Evolutionary conservation across 37 sponge, comb jelly and placozoan species (phyloP).

Genomic region (Oopsacas minuta): DNA sequence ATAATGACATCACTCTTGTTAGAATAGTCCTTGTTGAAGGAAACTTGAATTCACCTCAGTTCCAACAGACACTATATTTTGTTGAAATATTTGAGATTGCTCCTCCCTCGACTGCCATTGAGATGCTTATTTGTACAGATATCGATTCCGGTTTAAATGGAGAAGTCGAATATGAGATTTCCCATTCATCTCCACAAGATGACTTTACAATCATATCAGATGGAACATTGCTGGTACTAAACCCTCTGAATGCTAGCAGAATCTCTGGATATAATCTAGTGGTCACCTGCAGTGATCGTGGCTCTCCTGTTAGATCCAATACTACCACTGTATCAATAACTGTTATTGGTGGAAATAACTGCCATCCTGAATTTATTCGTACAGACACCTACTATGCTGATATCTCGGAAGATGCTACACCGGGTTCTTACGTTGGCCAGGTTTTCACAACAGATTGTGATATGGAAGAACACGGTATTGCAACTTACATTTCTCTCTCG

Average conservation of each 20-base stretch:
- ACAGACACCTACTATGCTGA: background rate
- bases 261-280: background rate
- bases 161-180: background rate
- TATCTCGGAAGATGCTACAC: background rate
- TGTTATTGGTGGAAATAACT: conserved; percentile 8
- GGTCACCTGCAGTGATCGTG: background rate
- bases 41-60: conserved; percentile 8
- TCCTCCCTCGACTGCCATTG: background rate
- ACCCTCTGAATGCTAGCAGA: background rate
- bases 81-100: background rate
- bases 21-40: background rate
- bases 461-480: background rate
- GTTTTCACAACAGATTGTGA: conserved; percentile 15
- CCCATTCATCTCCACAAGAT: background rate
- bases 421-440: background rate
- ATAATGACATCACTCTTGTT: background rate
- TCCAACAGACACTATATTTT: background rate
- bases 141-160: background rate
- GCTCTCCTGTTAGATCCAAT: background rate
- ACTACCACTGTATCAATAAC: background rate
- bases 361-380: background rate
- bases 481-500: background rate
- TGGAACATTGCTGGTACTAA: background rate
- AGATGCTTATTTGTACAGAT: background rate
- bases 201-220: background rate